Evolutionary conservation across 2,888 invertebrate genomes (phyloP), one percentile per base, ranked within the genome.

Genomic region (Gastrophysa polygoni): DNA sequence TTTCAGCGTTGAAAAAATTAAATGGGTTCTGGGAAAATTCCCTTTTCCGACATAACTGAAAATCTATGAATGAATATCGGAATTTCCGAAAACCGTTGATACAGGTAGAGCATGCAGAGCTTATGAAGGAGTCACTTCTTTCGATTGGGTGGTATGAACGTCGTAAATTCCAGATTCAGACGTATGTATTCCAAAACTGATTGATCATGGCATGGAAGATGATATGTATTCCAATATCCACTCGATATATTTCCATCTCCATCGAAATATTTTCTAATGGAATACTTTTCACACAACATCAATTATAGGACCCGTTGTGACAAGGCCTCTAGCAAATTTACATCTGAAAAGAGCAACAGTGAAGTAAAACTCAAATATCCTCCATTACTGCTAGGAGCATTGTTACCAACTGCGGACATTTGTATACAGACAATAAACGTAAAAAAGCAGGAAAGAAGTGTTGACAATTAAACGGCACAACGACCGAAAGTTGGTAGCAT

Each of bases 391-490:
- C 69, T 68, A 68, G 59, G 64, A 68, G 73, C 69, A 75, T 77
- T 77, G 76, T 76, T 72, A 72, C 71, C 74, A 75, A 75, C 75
- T 75, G 73, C 69, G 72, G 73, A 75, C 76, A 77, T 78, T 78
- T 77, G 77, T 76, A 73, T 76, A 75, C 75, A 74, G 71, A 70
- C 75, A 69, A 73, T 77, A 71, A 75, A 72, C 72, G 67, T 73
- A 72, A 73, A 73, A 74, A 73, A 69, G 72, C 73, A 71, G 66
- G 68, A 14, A 72, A 77, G 74, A 78, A 78, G 78, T 78, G 78
- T 77, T 73, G 78, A 78, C 78, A 80, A 80, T 80, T 79, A 79
- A 79, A 75, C 66, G 72, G 73, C 76, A 77, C 77, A 77, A 76
- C 76, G 76, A 77, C 77, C 74, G 63, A 66, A 60, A 58, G 43